Percentiles rank a stretch among this genome's conserved stretches.
phyloP scores from a whole-genome alignment of 2,888 invertebrate species.

The Mythimna albipuncta region DNA sequence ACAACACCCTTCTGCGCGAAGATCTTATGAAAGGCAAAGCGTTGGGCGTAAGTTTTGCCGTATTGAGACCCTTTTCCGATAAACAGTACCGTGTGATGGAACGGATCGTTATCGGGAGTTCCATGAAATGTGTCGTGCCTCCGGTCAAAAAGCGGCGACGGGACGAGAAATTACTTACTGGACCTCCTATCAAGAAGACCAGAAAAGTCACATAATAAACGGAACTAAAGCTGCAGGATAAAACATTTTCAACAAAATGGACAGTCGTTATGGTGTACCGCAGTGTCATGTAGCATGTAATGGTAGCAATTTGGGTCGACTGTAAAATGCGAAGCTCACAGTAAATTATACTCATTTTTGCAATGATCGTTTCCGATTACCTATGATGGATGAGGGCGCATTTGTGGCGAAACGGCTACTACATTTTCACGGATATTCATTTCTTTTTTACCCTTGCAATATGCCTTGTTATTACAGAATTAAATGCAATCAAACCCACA shows the following conservation, averaged over 20 bases:
- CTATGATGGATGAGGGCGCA: slow-evolving; percentile 81
- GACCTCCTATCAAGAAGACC: slow-evolving; percentile 76
- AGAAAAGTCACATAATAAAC: slow-evolving; percentile 66
- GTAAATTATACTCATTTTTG: slow-evolving; percentile 87
- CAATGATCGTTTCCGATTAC: slow-evolving; percentile 89
- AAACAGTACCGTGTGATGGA: slow-evolving; percentile 83
- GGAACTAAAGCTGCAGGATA: slow-evolving; percentile 57
- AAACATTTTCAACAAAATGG: slow-evolving; percentile 73
- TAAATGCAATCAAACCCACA: slow-evolving; percentile 53
- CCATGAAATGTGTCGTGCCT: slow-evolving; percentile 71
- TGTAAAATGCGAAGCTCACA: slow-evolving; percentile 83
- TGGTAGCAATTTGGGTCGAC: slow-evolving; percentile 84
- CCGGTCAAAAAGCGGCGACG: slow-evolving; percentile 74
- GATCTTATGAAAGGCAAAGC: slow-evolving; percentile 82
- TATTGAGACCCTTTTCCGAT: slow-evolving; percentile 80
- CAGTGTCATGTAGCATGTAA: slow-evolving; percentile 83
- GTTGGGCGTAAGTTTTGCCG: slow-evolving; percentile 81
- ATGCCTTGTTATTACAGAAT: slow-evolving; percentile 60
- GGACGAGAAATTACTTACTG: slow-evolving; percentile 75
- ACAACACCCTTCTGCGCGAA: slow-evolving; percentile 76
- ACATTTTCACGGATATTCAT: slow-evolving; percentile 71
- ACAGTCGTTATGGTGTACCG: slow-evolving; percentile 78
- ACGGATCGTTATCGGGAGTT: slow-evolving; percentile 78
- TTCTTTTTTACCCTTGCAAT: slow-evolving; percentile 59
- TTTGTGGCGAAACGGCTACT: slow-evolving; percentile 75